These are phyloP conservation scores for Xerus rutilus DNA, from an alignment of 2,797 vertebrate genomes.

Conservation along the genomic window DNA sequence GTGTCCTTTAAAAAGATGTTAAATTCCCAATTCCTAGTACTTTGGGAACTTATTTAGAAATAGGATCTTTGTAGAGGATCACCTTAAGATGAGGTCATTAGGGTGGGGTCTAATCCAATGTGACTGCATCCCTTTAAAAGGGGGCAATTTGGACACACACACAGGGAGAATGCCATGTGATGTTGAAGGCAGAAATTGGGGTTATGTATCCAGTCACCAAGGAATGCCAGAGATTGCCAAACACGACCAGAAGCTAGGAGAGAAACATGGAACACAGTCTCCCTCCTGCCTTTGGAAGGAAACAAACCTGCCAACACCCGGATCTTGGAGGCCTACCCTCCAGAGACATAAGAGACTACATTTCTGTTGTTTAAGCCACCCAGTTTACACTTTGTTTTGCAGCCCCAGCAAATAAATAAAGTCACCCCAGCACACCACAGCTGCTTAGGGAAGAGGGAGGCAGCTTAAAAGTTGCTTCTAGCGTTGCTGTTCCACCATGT, in stretches of 20 bases:
- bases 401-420: background rate
- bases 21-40: background rate
- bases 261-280: too few species aligned
- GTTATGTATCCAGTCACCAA: background rate
- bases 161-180: background rate
- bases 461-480: background rate
- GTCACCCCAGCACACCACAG: too few species aligned
- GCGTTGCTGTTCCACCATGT: rapidly evolving
- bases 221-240: background rate
- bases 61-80: background rate
- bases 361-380: background rate
- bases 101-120: background rate
- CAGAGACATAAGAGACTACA: background rate
- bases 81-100: background rate
- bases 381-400: background rate
- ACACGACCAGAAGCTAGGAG: background rate
- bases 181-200: background rate
- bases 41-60: background rate
- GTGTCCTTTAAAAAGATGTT: background rate
- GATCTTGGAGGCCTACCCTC: background rate
- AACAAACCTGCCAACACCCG: background rate
- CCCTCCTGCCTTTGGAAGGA: background rate
- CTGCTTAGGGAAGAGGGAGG: too few species aligned
- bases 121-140: background rate
- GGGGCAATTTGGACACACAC: background rate